Base-by-base conservation (phyloP, 1,140 invertebrate species). In the Telenomus remus region DNA sequence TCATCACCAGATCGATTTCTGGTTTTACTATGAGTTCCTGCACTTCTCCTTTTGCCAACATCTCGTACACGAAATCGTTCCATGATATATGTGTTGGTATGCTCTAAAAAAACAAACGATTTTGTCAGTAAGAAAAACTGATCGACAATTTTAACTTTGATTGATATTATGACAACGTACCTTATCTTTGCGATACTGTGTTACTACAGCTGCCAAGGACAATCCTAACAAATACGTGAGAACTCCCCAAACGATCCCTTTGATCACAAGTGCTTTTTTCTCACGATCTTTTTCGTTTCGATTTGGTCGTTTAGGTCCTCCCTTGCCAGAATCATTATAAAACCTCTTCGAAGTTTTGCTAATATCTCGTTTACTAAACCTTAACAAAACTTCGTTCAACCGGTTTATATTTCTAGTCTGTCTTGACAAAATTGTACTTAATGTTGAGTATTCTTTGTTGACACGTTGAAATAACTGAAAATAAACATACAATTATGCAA, bases 31-130 rank as follows among this genome's bases (percentile, higher is more conserved):
- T 93, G 46, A 98, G 88, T 86, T 96, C 92, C 82, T 96, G 92
- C 0, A 98, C 96, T 90, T 98, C 96, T 13, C 97, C 96, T 87
- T 96, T 96, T 0, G 93, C 91, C 44, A 98, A 85, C 95, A 98
- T 96, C 59, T 96, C 93, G 86, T 97, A 93, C 0, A 97, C 90
- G 90, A 98, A 98, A 89, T 98, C 96, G 89, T 97, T 96, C 96
- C 96, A 98, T 0, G 95, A 96, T 14, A 97, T 93, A 57, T 73
- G 79, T 15, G 47, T 64, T 10, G 78, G 68, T 42, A 48, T 48
- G 12, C 13, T 70, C 57, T 70, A 19, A 65, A 55, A 55, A 27
- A n/a, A 12, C 9, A 11, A 48, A 50, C 7, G 33, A 15, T 27
- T n/a, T n/a, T n/a, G n/a, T n/a, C n/a, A n/a, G n/a, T n/a, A n/a